Base-by-base conservation (phyloP, 2,888 invertebrate species). In the Petrolisthes cinctipes region DNA sequence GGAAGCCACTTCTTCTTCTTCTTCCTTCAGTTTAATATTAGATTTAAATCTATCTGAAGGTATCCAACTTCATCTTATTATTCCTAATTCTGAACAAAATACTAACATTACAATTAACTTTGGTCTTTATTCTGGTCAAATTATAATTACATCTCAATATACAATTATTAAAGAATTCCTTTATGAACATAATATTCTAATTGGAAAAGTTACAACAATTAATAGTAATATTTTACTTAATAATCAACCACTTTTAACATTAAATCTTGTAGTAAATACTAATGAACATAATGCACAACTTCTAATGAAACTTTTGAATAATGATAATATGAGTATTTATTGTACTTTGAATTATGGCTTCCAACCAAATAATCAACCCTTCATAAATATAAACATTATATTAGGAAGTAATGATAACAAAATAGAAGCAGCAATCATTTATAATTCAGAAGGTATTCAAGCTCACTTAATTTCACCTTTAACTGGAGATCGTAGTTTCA, bases 401-500 rank as follows among this genome's bases (percentile, higher is more conserved):
- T 66, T 90, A 5, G 86, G 83, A 37, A 75, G 76, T 17, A 56
- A 84, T 9, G 71, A 83, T 53, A 17, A 88, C 20, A 71, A n/a
- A 71, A 73, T 89, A 9, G 87, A 90, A 66, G 89, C 83, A 37
- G 79, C 83, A 6, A 84, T 90, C 54, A 54, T 83, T 23, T 87
- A 89, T 37, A 85, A 89, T 56, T 87, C 89, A 51, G 89, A 89
- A 7, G 90, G 90, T 37, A 79, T 90, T 6, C 23, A 85, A 78
- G 86, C 83, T 9, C 85, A 88, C 51, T 61, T 90, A 9, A 53
- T 7, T n/a, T 85, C 87, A 11, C 88, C 83, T 1, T 23, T 56
- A 23, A 89, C 88, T 6, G 90, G 90, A 0, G 71, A 82, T 5
- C 89, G 89, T 68, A 87, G 88, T 9, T 11, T 86, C 4, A 86